phyloP scores from a whole-genome alignment of 1,140 invertebrate species.

The Eubasilissa regina region DNA sequence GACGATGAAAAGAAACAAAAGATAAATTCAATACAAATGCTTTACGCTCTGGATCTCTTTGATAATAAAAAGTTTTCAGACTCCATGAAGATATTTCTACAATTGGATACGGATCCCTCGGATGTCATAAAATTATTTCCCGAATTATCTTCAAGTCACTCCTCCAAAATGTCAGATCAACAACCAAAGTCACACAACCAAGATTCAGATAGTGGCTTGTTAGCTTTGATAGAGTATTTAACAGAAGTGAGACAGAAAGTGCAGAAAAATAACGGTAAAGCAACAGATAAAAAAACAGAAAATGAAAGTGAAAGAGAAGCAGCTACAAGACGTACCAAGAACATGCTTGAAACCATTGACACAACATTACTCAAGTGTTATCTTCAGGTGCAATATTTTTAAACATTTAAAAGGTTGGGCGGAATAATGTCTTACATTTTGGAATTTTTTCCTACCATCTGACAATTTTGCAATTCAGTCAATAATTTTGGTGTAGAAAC shows the following conservation, averaged over 20 bases:
- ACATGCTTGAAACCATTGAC: constrained; percentile 93
- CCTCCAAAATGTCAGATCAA: constrained; percentile 66
- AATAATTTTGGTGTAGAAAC: not conserved
- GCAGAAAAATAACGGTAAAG: constrained; percentile 64
- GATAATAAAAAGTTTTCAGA: constrained; percentile 89
- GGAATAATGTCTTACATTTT: no score
- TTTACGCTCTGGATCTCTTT: constrained; percentile 93
- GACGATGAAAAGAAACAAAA: constrained; percentile 86
- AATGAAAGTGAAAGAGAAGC: constrained; percentile 61
- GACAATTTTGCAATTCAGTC: not conserved
- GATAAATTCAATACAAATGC: constrained; percentile 89
- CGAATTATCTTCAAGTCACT: constrained; percentile 81
- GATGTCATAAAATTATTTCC: constrained; percentile 96
- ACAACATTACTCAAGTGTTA: constrained; percentile 97
- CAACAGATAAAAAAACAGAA: constrained; percentile 62
- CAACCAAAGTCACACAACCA: constrained; percentile 77
- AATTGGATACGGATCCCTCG: constrained; percentile 91
- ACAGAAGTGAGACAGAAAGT: constrained; percentile 80
- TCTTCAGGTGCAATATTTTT: constrained; percentile 78
- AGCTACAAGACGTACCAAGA: constrained; percentile 67
- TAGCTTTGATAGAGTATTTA: constrained; percentile 92
- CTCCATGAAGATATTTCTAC: constrained; percentile 92
- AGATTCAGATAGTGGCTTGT: constrained; percentile 88
- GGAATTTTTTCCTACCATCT: not conserved
- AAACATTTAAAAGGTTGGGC: not conserved